Evolutionary conservation across 2,113 vertebrate species (phyloP).

Genomic region (Melanerpes aurifrons): DNA sequence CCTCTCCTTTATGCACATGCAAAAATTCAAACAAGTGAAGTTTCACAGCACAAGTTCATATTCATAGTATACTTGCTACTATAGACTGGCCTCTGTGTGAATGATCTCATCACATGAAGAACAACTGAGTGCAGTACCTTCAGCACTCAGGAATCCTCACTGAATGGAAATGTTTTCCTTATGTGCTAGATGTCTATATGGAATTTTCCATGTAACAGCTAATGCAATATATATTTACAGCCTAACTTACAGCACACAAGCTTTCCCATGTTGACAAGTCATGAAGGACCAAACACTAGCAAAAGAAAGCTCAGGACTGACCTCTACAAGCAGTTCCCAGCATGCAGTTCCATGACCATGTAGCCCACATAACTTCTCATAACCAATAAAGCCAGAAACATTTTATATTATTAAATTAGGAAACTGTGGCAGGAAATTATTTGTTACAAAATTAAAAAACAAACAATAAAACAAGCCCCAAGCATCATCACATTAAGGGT

Average conservation of each 20-base stretch:
- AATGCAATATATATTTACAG: background rate
- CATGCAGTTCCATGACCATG: background rate
- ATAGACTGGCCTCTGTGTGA: background rate
- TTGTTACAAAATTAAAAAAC: background rate
- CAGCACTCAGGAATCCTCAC: background rate
- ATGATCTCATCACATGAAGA: background rate
- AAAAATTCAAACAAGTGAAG: background rate
- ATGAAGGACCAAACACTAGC: slow-evolving; percentile 7
- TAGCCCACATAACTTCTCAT: background rate
- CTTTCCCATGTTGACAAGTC: background rate
- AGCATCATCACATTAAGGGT: background rate
- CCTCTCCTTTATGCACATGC: background rate
- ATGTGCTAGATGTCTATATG: background rate
- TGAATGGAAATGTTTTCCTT: background rate
- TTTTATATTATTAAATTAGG: no score
- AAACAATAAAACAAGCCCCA: background rate
- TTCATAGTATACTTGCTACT: background rate
- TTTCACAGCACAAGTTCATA: background rate
- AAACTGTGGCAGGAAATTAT: no score
- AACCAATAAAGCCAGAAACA: background rate
- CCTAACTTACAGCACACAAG: background rate
- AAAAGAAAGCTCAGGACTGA: background rate
- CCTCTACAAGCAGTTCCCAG: background rate
- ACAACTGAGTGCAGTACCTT: background rate
- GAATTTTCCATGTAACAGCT: background rate